phyloP scores from a whole-genome alignment of 2,797 vertebrate species.

The Acomys russatus region DNA sequence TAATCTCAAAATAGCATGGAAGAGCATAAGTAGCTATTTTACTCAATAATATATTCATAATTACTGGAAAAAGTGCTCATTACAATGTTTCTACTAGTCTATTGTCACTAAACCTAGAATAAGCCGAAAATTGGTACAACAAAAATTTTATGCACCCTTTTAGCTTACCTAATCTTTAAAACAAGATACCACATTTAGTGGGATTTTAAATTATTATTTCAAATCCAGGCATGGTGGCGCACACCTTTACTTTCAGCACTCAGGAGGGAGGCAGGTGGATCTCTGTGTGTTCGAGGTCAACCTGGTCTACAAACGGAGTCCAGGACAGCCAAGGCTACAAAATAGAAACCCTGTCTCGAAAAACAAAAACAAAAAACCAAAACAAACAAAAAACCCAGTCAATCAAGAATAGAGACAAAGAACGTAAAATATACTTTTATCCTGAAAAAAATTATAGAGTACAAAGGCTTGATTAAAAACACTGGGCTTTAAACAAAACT shows the following conservation, averaged over 20 bases:
- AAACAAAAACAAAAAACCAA: no score
- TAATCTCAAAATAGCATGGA: constrained; percentile 23
- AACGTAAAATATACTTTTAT: constrained; percentile 1
- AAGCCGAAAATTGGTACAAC: not conserved
- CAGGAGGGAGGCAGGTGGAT: no score
- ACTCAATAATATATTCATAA: constrained; percentile 26
- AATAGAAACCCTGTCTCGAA: no score
- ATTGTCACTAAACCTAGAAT: not conserved
- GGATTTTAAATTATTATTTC: not conserved
- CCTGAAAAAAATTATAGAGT: not conserved
- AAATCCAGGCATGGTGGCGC: not conserved
- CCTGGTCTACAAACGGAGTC: no score
- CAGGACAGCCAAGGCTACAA: no score
- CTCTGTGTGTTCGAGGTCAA: no score
- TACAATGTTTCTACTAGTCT: not conserved
- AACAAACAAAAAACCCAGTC: no score
- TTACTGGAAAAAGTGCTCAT: not conserved
- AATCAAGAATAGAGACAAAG: constrained; percentile 18
- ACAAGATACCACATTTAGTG: not conserved
- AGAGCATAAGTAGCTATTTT: constrained; percentile 1
- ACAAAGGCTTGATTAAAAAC: not conserved
- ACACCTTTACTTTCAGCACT: no score
- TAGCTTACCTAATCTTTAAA: constrained; percentile 47
- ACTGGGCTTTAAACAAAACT: constrained; percentile 17
- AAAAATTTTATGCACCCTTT: not conserved